Evolutionary conservation across 2,113 vertebrate species (phyloP).

Genomic region (Hepsetus odoe): DNA sequence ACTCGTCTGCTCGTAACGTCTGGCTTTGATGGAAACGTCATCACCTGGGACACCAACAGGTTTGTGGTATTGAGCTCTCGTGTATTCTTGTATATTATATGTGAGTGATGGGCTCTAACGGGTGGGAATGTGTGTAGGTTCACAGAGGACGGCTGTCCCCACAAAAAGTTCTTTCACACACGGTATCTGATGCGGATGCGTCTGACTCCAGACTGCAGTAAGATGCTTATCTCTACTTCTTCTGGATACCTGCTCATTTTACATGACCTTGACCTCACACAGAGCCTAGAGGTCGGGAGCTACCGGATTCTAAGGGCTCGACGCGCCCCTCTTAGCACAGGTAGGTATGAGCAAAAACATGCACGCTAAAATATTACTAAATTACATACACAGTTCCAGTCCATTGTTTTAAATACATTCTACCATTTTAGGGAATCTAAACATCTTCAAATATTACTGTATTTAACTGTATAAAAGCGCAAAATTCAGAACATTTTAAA

Average conservation of each 20-base stretch:
- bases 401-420: too few species aligned
- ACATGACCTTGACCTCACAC: slow-evolving; percentile 96
- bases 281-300: slow-evolving; percentile 96
- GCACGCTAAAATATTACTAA: neutral
- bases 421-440: too few species aligned
- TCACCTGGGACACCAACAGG: slow-evolving; percentile 99
- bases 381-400: too few species aligned
- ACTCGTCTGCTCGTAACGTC: slow-evolving; percentile 95
- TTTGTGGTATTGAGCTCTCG: slow-evolving; percentile 49
- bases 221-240: slow-evolving; percentile 98
- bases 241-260: slow-evolving; percentile 97
- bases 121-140: slow-evolving; percentile 74
- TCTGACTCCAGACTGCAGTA: slow-evolving; percentile 96
- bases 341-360: slow-evolving; percentile 62
- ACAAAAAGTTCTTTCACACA: slow-evolving; percentile 99
- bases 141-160: slow-evolving; percentile 96
- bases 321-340: slow-evolving; percentile 88
- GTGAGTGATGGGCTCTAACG: neutral
- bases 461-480: too few species aligned
- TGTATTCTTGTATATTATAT: too few species aligned
- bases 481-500: too few species aligned
- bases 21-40: slow-evolving; percentile 97
- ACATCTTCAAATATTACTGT: too few species aligned
- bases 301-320: slow-evolving; percentile 93
- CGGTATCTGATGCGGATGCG: slow-evolving; percentile 98